A percentile compares a stretch with the other conserved stretches of the same genome.
phyloP scores from a whole-genome alignment of 2,797 vertebrate species.

The Danio jaintianensis region DNA sequence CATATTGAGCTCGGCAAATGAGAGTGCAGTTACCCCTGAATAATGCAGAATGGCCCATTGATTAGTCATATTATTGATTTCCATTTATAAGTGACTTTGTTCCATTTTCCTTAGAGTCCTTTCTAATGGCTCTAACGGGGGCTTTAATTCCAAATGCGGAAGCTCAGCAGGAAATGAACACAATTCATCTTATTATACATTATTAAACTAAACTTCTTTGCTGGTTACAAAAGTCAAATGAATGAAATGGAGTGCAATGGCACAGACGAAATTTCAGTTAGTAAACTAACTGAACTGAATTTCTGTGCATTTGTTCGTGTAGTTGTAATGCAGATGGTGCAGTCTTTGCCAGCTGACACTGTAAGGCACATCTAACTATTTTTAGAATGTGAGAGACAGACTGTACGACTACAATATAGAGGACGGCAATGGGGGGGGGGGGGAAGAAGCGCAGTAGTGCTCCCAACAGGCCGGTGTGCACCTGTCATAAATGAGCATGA shows the following conservation, averaged over 20 bases:
- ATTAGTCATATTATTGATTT: constrained; percentile 43
- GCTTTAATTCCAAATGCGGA: constrained; percentile 3
- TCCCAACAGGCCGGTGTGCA: constrained; percentile 1
- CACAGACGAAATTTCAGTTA: no score
- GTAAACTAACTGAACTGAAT: constrained; percentile 8
- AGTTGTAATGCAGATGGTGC: constrained; percentile 41
- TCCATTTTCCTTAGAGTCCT: not conserved
- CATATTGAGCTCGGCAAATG: constrained; percentile 21
- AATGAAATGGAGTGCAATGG: not conserved
- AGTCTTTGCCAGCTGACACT: constrained; percentile 37
- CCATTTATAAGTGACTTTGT: constrained; percentile 8
- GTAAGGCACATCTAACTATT: constrained; percentile 38
- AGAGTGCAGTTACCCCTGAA: constrained; percentile 32
- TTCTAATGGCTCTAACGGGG: not conserved
- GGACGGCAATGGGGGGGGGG: not conserved
- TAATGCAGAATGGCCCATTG: constrained; percentile 51
- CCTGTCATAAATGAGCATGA: constrained; percentile 9
- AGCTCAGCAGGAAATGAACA: constrained; percentile 18
- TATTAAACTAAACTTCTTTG: constrained; percentile 5
- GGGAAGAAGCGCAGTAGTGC: not conserved
- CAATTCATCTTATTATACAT: constrained; percentile 11
- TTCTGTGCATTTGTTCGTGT: constrained; percentile 19
- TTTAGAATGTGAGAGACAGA: constrained; percentile 45
- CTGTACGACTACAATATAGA: constrained; percentile 25
- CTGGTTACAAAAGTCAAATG: constrained; percentile 7